Base-by-base conservation (phyloP, 64 coral and sea anemone genomes). In the Porites lutea region DNA sequence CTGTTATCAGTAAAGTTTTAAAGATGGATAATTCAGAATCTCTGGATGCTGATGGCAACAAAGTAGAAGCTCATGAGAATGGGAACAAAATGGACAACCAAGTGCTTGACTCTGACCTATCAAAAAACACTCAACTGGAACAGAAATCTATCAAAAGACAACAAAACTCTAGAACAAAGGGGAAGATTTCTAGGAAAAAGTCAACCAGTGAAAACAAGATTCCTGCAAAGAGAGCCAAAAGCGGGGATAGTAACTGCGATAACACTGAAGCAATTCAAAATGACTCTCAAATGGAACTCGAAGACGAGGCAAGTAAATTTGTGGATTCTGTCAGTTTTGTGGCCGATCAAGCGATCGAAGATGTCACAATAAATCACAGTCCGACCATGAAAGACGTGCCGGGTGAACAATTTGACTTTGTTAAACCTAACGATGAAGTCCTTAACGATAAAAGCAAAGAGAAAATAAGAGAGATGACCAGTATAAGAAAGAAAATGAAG, bases 311-410 rank as follows among this genome's bases (percentile, higher is more conserved):
- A 37, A 12, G 47, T 8, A 50, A 18, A 50, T 7, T 5, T 52
- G 62, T 84, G 46, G 62, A 84, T 84, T 84, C 81, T 69, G 81
- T 84, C 0, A 84, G 81, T 68, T 84, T 84, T 69, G 81, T 84
- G 18, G 63, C 61, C 19, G 81, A 84, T 69, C 81, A 84, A 51
- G 61, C 64, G 52, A 63, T 84, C 22, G 45, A 68, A 13, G 81
- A 67, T 13, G 8, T 84, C 43, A n/a, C 81, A 5, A 48, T 69
- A 11, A 84, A 69, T 21, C 63, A 69, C 20, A 84, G 63, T 22
- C 63, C 81, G 3, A 84, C 81, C 13, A 0, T 19, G 8, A 84
- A 84, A 69, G 62, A 69, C 52, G 37, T 16, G 4, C 63, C 63
- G 9, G 46, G 14, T 4, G 14, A 49, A 3, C 81, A 68, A n/a